Evolutionary conservation across 2,113 vertebrate genomes (phyloP), one percentile per base, ranked within the genome.

Genomic region (Eretmochelys imbricata): DNA sequence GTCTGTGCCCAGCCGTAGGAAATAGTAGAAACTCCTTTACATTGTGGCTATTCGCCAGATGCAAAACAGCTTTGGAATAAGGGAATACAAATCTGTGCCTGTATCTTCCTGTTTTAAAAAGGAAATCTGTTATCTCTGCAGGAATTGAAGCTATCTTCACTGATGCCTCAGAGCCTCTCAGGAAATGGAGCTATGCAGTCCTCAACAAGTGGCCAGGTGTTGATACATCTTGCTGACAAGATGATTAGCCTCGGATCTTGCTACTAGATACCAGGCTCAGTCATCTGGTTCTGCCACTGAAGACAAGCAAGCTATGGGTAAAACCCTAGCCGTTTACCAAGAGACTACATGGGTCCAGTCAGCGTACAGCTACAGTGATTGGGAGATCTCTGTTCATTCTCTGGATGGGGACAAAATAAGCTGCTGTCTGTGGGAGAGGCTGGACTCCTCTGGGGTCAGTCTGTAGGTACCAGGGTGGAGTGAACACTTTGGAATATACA

Each of bases 151-250:
- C 78, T 81, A 46, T 90, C 89, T 94, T 91, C 90, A 88, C 80
- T 81, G 85, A 72, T 1, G 1, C 90, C 87, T 97, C 69, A 9
- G 62, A 87, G 19, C 84, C 82, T 89, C 88, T 85, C 10, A 17
- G 78, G 89, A 91, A 94, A 89, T 48, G 84, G 88, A 96, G 91
- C 95, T 93, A 50, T 87, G 76, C 82, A 91, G 31, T 86, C 69
- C 94, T 94, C 85, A 94, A 84, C 89, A 91, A 76, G 88, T 93
- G 85, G 80, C 89, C 96, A 95, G 95, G 94, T 93, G 93, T 90
- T 93, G 93, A 94, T 96, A 91, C 84, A 50, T 93, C 92, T 96
- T 96, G 94, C 85, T 96, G 91, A 95, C 91, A 91, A 94, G 80
- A 95, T 75, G 91, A 93, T 91, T 93, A 89, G 89, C 91, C 69